Conservation (phyloP, 2,113 vertebrate species). For the Oncorhynchus masou region DNA sequence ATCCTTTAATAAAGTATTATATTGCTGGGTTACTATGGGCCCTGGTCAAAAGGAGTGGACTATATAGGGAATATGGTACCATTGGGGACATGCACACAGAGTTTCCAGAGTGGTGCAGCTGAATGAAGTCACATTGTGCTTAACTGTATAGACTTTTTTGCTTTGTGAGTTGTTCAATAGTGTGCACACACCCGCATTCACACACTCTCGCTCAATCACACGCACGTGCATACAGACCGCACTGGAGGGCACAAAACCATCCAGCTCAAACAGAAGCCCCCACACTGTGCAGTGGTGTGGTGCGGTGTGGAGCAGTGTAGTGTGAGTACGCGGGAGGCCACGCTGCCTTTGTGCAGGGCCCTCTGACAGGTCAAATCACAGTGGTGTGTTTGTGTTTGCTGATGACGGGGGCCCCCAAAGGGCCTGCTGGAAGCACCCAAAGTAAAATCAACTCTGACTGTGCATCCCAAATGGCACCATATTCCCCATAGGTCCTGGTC, state of each 20-base stretch:
- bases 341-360: neutral
- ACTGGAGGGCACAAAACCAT: neutral
- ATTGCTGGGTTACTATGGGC: too few relatives aligned
- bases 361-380: conserved; percentile 2
- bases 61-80: too few relatives aligned
- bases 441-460: conserved; percentile 12
- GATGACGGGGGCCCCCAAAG: conserved; percentile 11
- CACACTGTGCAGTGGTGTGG: neutral
- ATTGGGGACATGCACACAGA: too few relatives aligned
- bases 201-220: conserved; percentile 7
- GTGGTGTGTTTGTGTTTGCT: conserved; percentile 18
- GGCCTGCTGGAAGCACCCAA: conserved; percentile 17
- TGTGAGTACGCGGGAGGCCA: neutral
- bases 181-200: neutral
- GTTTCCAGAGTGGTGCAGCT: too few relatives aligned
- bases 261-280: neutral
- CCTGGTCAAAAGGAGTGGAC: too few relatives aligned
- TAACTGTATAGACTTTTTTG: neutral
- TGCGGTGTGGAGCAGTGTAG: too few relatives aligned
- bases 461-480: too few relatives aligned
- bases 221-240: neutral
- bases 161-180: neutral
- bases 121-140: neutral
- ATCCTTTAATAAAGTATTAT: too few relatives aligned
- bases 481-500: too few relatives aligned